phyloP scores from a whole-genome alignment of 2,888 invertebrate genomes.

The Bugulina stolonifera region DNA sequence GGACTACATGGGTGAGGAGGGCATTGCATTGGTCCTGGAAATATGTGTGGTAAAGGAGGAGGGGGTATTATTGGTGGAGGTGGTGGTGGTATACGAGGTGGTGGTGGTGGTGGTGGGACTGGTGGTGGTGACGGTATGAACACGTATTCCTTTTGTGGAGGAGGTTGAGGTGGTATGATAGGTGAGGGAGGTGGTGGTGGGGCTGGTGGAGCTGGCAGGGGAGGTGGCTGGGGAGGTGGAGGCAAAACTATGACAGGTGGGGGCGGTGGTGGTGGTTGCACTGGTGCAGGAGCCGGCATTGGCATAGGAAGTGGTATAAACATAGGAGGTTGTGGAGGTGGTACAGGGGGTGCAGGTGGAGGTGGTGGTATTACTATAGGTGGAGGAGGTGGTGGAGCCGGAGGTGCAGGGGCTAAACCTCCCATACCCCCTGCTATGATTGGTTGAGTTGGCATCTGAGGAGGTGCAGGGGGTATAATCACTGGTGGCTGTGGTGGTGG shows the following conservation, averaged over 20 bases:
- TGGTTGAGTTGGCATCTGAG: neutral
- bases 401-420: neutral
- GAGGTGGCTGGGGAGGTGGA: neutral
- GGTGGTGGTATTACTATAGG: constrained; percentile 22
- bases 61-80: neutral
- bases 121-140: neutral
- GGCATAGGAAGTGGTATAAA: constrained; percentile 12
- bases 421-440: neutral
- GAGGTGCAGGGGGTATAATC: constrained; percentile 20
- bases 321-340: constrained; percentile 20
- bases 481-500: constrained; percentile 19
- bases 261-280: neutral
- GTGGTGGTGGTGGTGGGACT: constrained; percentile 4
- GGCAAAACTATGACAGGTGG: neutral
- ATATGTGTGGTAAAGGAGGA: constrained; percentile 6
- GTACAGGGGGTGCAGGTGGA: constrained; percentile 22
- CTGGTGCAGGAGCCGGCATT: constrained; percentile 18
- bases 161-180: constrained; percentile 22
- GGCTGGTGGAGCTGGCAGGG: neutral
- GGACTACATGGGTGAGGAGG: neutral
- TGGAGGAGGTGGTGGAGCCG: constrained; percentile 5
- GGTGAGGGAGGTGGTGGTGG: neutral
- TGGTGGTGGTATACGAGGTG: neutral
- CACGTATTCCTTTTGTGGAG: neutral
- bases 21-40: neutral